These are phyloP conservation scores for Pollimyrus isidori DNA, from an alignment of 2,113 vertebrate genomes.

Conservation along the genomic window DNA sequence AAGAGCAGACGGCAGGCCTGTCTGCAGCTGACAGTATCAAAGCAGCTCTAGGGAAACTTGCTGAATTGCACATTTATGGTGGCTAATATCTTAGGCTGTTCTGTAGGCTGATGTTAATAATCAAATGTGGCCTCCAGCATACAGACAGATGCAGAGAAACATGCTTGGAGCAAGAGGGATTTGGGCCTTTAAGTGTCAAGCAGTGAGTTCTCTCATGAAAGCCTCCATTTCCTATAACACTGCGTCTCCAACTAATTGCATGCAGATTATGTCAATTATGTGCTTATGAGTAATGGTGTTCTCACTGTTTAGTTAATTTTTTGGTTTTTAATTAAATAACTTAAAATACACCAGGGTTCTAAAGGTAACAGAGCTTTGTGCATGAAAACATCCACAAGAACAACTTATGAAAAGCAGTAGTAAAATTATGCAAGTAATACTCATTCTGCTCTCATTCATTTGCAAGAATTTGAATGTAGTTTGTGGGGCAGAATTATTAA, in stretches of 20 bases:
- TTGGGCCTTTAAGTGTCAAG: neutral
- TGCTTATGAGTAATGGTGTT: neutral
- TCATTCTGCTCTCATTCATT: too few relatives aligned
- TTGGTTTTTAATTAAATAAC: neutral
- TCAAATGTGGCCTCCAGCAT: neutral
- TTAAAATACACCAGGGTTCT: neutral
- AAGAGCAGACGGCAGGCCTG: neutral
- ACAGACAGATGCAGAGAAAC: neutral
- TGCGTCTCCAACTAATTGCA: neutral
- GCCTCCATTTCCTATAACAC: neutral
- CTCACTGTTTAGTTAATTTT: neutral
- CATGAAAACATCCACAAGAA: neutral
- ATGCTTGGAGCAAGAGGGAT: neutral
- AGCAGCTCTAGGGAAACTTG: neutral
- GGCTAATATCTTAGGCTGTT: constrained; percentile 1
- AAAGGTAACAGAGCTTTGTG: neutral
- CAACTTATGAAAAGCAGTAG: too few relatives aligned
- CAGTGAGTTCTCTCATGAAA: neutral
- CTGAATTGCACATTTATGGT: neutral
- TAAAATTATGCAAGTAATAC: too few relatives aligned
- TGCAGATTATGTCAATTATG: neutral
- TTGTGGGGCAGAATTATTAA: too few relatives aligned
- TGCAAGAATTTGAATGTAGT: too few relatives aligned
- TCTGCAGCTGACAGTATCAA: neutral
- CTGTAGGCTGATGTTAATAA: neutral